Evolutionary conservation across 2,113 vertebrate species (phyloP), one percentile per base, ranked within the genome.

Genomic region (Gadus macrocephalus): DNA sequence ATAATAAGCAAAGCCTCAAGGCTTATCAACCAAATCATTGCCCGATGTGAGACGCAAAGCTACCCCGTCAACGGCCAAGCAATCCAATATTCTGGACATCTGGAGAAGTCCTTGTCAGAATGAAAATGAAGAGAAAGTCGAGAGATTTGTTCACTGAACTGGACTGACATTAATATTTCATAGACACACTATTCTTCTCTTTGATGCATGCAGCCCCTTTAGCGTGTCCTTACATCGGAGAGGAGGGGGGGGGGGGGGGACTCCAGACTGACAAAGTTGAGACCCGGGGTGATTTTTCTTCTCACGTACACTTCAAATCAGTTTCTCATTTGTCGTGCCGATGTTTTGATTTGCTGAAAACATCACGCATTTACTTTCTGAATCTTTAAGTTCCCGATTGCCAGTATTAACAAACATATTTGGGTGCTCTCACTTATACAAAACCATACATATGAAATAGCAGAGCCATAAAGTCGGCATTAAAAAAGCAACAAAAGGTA

Each of bases 61-160:
- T 72, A 84, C 71, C 72, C 63, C 77, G 74, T 79, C 81, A 72
- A 74, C 49, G 70, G 80, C 68, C 62, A 66, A 72, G 71, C 66
- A 64, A 64, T 85, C 67, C 78, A 72, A 71, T 74, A 81, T 77
- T 74, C 66, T 61, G 35, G 20, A 73, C 83, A 86, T 84, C 86
- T 90, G 85, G 83, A 78, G 78, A 81, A 78, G 76, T 82, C 75
- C 14, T 83, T 71, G 63, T 56, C 81, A 65, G 56, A 49, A 79
- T 66, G 53, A 79, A 78, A 69, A 72, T 69, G 61, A 53, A 64
- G 59, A 27, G 68, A 81, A 85, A 83, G 79, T 66, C 55, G 61
- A 70, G 69, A 70, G 74, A 86, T 81, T 66, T 76, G 62, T 81
- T 67, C 67, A 82, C 76, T 75, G 69, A 66, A 77, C 67, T 74